These are phyloP conservation scores for Lithobates pipiens DNA, from an alignment of 2,797 vertebrate species.

Conservation along the genomic window DNA sequence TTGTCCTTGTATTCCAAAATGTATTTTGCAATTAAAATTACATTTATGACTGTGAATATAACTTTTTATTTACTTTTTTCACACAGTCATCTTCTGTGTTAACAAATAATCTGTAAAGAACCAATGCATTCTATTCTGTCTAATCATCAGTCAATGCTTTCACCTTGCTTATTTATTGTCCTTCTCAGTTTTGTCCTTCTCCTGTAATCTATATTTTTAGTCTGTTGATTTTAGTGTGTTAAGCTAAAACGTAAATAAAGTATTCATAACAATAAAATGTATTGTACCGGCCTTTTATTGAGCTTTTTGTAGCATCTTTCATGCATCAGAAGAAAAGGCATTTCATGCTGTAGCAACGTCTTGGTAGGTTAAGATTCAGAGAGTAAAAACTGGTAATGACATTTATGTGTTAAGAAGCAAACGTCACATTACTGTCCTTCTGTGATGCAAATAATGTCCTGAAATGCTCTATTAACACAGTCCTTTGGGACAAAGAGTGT, in stretches of 20 bases:
- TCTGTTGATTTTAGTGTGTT: slow-evolving; percentile 7
- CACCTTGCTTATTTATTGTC: background rate
- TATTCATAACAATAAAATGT: background rate
- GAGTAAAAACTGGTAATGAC: slow-evolving; percentile 40
- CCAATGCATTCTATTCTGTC: background rate
- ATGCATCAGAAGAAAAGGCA: slow-evolving; percentile 17
- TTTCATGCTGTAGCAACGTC: slow-evolving; percentile 33
- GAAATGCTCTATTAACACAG: slow-evolving; percentile 46
- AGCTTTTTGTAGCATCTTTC: background rate
- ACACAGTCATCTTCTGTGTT: background rate
- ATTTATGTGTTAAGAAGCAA: slow-evolving; percentile 51
- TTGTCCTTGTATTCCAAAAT: background rate
- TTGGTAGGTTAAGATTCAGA: slow-evolving; percentile 29
- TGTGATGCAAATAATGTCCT: slow-evolving; percentile 39
- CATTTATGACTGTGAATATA: no score
- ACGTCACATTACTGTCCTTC: slow-evolving; percentile 29
- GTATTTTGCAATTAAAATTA: background rate
- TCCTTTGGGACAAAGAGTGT: slow-evolving; percentile 7
- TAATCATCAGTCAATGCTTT: background rate
- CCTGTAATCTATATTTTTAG: slow-evolving; percentile 1
- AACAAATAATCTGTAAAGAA: background rate
- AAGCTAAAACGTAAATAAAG: background rate
- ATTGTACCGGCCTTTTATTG: background rate
- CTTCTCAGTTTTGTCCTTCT: background rate
- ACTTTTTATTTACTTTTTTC: background rate